Percentiles rank a stretch among this genome's conserved stretches.
These are phyloP conservation scores for Chymomyza costata DNA, from an alignment of 1,140 invertebrate species.

Conservation along the genomic window DNA sequence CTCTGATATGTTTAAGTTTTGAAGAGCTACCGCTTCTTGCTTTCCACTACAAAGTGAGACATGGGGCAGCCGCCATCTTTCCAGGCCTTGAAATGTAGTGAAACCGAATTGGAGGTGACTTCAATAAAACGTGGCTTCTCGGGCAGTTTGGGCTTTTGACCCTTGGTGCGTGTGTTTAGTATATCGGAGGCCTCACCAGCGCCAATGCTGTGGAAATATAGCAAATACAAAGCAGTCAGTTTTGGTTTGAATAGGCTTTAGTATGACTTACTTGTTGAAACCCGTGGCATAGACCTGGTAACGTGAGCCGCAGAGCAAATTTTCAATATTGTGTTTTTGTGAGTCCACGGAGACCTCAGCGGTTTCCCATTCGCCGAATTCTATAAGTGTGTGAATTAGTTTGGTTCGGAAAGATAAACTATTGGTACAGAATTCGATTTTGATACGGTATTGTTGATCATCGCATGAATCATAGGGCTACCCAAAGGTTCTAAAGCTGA, in stretches of 20 bases:
- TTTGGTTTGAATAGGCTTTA: not conserved
- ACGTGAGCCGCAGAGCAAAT: slow-evolving; percentile 91
- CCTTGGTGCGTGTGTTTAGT: slow-evolving; percentile 89
- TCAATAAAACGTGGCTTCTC: slow-evolving; percentile 92
- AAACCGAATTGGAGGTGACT: slow-evolving; percentile 93
- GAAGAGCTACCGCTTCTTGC: slow-evolving; percentile 88
- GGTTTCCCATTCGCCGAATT: slow-evolving; percentile 94
- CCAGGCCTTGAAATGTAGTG: slow-evolving; percentile 94
- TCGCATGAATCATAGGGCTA: too few species aligned
- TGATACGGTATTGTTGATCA: too few species aligned
- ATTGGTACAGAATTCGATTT: too few species aligned
- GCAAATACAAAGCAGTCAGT: not conserved
- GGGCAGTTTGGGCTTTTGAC: slow-evolving; percentile 92
- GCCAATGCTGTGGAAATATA: slow-evolving; percentile 83
- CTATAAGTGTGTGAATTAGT: slow-evolving; percentile 75
- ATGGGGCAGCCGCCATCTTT: slow-evolving; percentile 96
- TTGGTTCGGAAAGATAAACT: too few species aligned
- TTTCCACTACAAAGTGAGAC: slow-evolving; percentile 96
- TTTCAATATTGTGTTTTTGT: slow-evolving; percentile 90
- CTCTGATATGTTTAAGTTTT: too few species aligned
- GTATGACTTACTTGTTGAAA: slow-evolving; percentile 85
- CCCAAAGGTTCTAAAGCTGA: too few species aligned
- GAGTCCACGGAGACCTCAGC: slow-evolving; percentile 83
- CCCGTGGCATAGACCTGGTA: slow-evolving; percentile 94
- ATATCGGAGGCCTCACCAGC: slow-evolving; percentile 91